phyloP scores from a whole-genome alignment of 2,113 vertebrate species.

The Dicerorhinus sumatrensis region DNA sequence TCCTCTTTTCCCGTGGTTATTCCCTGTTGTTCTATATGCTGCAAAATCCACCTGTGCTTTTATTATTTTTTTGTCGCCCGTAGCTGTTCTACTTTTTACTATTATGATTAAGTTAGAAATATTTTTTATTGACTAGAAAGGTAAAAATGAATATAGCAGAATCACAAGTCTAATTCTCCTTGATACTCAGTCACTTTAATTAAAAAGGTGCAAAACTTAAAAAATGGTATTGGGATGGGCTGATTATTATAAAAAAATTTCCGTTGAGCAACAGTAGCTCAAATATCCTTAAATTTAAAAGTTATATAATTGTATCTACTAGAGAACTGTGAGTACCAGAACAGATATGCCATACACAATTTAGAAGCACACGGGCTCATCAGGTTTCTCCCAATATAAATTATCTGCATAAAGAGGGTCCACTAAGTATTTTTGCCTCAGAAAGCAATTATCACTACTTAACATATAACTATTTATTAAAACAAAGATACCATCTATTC shows the following conservation, averaged over 20 bases:
- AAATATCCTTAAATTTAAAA: background rate
- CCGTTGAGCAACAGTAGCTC: background rate
- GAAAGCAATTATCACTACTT: background rate
- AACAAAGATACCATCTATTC: background rate
- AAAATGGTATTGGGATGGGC: background rate
- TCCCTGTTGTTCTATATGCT: background rate
- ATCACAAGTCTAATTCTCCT: background rate
- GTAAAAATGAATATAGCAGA: background rate
- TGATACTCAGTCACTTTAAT: background rate
- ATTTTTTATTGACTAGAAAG: background rate
- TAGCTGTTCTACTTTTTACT: background rate
- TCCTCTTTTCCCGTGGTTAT: background rate
- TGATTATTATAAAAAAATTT: background rate
- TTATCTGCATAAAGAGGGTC: background rate
- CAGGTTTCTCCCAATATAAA: background rate
- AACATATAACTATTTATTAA: background rate
- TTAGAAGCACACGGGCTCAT: background rate
- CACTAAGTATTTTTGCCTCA: background rate
- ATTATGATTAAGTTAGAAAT: slow-evolving; percentile 31
- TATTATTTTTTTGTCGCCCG: background rate
- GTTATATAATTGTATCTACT: background rate
- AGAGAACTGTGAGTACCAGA: background rate
- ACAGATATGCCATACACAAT: background rate
- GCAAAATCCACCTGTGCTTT: background rate
- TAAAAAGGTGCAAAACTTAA: background rate